These are phyloP conservation scores for Plagiodera versicolora DNA, from an alignment of 2,888 invertebrate genomes.

Conservation along the genomic window DNA sequence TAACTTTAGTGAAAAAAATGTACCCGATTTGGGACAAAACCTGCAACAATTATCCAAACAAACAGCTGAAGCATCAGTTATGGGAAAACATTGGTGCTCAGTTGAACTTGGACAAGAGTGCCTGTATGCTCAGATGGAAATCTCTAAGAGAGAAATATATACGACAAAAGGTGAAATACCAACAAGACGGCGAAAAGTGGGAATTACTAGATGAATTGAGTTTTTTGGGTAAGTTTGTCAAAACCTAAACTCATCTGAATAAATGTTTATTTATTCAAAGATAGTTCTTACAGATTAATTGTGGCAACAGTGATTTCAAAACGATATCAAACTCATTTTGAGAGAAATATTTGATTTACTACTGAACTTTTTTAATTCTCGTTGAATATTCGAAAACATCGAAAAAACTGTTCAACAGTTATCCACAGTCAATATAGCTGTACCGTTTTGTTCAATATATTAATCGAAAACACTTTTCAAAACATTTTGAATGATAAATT, in stretches of 20 bases:
- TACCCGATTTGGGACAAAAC: constrained; percentile 46
- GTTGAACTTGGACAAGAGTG: constrained; percentile 37
- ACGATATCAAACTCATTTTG: no score
- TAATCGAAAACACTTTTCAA: no score
- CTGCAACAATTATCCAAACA: constrained; percentile 42
- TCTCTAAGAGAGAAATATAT: constrained; percentile 46
- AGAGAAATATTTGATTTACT: no score
- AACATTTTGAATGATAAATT: no score
- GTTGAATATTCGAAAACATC: not conserved
- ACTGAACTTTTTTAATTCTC: no score
- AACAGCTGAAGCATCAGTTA: constrained; percentile 39
- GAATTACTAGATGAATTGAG: constrained; percentile 42
- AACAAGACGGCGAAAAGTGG: constrained; percentile 44
- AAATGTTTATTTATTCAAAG: no score
- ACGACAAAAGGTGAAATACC: constrained; percentile 40
- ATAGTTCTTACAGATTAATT: no score
- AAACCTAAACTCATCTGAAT: no score
- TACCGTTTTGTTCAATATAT: no score
- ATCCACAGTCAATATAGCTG: not conserved
- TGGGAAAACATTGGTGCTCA: constrained; percentile 40
- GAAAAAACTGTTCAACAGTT: not conserved
- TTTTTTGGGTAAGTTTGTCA: constrained; percentile 36
- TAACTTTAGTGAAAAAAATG: constrained; percentile 39
- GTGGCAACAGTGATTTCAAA: no score
- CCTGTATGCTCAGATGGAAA: constrained; percentile 45